Evolutionary conservation across 2,888 invertebrate genomes (phyloP).

Genomic region (Abscondita cerata): DNA sequence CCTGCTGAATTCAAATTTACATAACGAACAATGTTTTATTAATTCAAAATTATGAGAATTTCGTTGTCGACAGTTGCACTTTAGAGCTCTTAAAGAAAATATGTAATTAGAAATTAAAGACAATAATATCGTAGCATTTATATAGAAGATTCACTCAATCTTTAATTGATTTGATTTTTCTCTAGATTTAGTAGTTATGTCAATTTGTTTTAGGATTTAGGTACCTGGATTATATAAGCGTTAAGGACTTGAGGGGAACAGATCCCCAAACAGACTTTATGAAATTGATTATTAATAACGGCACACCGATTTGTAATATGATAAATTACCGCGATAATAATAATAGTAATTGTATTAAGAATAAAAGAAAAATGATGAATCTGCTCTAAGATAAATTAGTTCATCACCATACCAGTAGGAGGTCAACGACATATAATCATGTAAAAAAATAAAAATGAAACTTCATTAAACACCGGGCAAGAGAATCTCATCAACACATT

Average conservation of each 20-base stretch:
- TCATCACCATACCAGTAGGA: conserved; percentile 36
- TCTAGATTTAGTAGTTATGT: too few relatives aligned
- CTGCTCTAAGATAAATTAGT: conserved; percentile 35
- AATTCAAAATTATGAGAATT: conserved; percentile 36
- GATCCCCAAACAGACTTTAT: too few relatives aligned
- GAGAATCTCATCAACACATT: conserved; percentile 9
- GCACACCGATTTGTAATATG: too few relatives aligned
- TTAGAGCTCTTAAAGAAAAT: conserved; percentile 28
- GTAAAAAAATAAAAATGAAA: conserved; percentile 34
- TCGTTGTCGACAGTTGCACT: conserved; percentile 31
- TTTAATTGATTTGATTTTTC: too few relatives aligned
- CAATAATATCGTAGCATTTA: neutral
- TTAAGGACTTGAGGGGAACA: too few relatives aligned
- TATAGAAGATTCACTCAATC: too few relatives aligned
- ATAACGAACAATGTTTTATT: conserved; percentile 46
- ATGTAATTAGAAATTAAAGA: conserved; percentile 8
- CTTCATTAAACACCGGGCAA: conserved; percentile 20
- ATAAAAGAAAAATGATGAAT: conserved; percentile 13
- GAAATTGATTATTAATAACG: too few relatives aligned
- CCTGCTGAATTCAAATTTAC: conserved; percentile 44
- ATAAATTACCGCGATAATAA: too few relatives aligned
- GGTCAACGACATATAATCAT: conserved; percentile 38
- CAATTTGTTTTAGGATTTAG: too few relatives aligned
- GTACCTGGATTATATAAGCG: too few relatives aligned
- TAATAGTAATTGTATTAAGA: neutral